Percentiles rank a stretch among this genome's conserved stretches.
These are phyloP conservation scores for Cydia pomonella DNA, from an alignment of 1,140 invertebrate genomes.

Conservation along the genomic window DNA sequence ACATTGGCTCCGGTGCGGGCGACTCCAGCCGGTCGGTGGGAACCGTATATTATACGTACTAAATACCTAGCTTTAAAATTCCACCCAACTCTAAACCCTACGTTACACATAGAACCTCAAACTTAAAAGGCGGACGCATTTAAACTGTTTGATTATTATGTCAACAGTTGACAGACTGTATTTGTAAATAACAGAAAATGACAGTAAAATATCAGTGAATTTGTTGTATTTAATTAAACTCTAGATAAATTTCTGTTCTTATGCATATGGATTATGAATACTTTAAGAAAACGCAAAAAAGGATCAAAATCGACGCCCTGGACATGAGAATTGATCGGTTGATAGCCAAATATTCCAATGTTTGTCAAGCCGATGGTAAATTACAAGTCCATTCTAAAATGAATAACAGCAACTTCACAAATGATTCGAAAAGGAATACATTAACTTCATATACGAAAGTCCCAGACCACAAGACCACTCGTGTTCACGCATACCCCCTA, in stretches of 20 bases:
- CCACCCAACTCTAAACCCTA: too few species aligned
- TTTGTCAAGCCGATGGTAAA: neutral
- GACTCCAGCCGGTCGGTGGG: too few species aligned
- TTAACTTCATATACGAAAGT: neutral
- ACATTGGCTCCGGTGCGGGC: too few species aligned
- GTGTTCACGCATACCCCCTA: neutral
- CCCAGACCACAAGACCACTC: neutral
- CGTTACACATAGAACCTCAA: too few species aligned
- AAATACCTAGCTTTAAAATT: too few species aligned
- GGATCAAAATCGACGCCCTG: neutral
- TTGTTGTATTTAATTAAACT: neutral
- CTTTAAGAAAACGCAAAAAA: neutral
- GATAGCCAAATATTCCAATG: neutral
- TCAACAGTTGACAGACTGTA: too few species aligned
- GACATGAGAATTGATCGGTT: neutral
- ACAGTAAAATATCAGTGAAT: neutral
- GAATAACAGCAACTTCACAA: neutral
- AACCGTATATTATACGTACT: too few species aligned
- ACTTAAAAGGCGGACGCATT: too few species aligned
- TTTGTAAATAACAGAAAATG: neutral
- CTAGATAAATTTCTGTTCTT: neutral
- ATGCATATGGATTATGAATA: neutral
- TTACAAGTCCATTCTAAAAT: neutral
- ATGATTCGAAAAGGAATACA: neutral
- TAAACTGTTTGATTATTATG: too few species aligned